A percentile compares a stretch with the other conserved stretches of the same genome.
These are phyloP conservation scores for Tryphoninae sp. DNA, from an alignment of 2,888 invertebrate species.

Conservation along the genomic window DNA sequence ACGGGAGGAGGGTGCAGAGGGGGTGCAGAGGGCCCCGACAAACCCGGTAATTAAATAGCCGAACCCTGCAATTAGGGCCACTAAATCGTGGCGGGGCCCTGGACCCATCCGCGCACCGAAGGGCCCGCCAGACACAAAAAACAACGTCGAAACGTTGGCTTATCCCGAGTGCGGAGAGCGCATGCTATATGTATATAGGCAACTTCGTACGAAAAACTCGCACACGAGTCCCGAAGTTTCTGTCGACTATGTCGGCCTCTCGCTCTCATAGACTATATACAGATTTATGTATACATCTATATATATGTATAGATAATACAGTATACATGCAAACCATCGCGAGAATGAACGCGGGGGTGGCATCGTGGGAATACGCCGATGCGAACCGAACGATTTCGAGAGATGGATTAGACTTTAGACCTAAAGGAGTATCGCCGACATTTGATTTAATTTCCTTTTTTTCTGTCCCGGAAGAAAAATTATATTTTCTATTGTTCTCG, in stretches of 20 bases:
- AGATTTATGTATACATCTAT: conserved; percentile 8
- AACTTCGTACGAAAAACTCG: conserved; percentile 25
- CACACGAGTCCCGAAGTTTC: conserved; percentile 48
- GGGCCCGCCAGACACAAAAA: conserved; percentile 82
- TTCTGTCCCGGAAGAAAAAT: conserved; percentile 7
- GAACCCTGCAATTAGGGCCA: conserved; percentile 93
- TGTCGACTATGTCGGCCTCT: conserved; percentile 58
- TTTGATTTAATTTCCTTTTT: conserved; percentile 25
- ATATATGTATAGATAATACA: conserved; percentile 22
- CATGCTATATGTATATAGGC: conserved; percentile 10
- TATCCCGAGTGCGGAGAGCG: conserved; percentile 66
- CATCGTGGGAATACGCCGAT: conserved; percentile 76
- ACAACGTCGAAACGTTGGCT: conserved; percentile 80
- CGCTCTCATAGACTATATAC: conserved; percentile 41
- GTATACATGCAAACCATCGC: conserved; percentile 46
- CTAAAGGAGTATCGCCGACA: conserved; percentile 29
- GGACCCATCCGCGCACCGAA: conserved; percentile 81
- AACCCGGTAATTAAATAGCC: conserved; percentile 90
- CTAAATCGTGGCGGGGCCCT: conserved; percentile 89
- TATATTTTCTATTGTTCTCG: too few relatives aligned
- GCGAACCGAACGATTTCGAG: conserved; percentile 75
- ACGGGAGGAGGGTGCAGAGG: conserved; percentile 71
- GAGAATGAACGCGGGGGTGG: conserved; percentile 78
- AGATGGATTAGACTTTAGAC: conserved; percentile 59
- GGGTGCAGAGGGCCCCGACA: conserved; percentile 75